A percentile compares a stretch with the other conserved stretches of the same genome.
phyloP scores from a whole-genome alignment of 2,113 vertebrate species.

The Ibidorhyncha struthersii region DNA sequence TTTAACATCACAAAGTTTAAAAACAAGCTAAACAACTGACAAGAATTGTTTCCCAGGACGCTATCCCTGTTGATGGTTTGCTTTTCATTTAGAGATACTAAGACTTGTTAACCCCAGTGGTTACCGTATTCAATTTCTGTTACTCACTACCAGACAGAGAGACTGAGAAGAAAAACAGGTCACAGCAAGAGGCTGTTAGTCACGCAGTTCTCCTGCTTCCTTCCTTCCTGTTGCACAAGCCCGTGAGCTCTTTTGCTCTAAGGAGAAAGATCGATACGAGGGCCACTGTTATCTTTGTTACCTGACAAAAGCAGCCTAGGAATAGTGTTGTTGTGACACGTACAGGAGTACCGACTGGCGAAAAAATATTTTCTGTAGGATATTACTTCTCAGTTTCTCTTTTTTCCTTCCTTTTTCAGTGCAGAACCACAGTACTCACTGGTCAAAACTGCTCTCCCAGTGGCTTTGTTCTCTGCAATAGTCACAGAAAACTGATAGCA shows the following conservation, averaged over 20 bases:
- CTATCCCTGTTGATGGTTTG: neutral
- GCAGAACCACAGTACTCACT: neutral
- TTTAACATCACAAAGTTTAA: neutral
- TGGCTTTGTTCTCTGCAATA: neutral
- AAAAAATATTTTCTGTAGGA: neutral
- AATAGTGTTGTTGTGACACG: accelerated
- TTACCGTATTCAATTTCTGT: neutral
- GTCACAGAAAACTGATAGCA: neutral
- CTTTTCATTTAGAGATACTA: neutral
- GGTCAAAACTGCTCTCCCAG: neutral
- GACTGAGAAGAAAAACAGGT: neutral
- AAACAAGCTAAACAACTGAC: neutral
- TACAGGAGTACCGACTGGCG: neutral
- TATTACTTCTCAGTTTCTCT: neutral
- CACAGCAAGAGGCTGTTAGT: neutral
- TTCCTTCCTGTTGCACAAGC: slow-evolving; percentile 12
- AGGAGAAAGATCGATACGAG: neutral
- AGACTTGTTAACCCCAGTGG: neutral
- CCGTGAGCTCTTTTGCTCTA: neutral
- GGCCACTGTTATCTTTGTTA: neutral
- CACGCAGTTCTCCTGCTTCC: neutral
- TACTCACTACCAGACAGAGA: neutral
- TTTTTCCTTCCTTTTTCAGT: neutral
- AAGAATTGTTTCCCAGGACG: neutral
- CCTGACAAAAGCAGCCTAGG: neutral